phyloP scores from a whole-genome alignment of 2,797 vertebrate species.

The Microchirus variegatus region DNA sequence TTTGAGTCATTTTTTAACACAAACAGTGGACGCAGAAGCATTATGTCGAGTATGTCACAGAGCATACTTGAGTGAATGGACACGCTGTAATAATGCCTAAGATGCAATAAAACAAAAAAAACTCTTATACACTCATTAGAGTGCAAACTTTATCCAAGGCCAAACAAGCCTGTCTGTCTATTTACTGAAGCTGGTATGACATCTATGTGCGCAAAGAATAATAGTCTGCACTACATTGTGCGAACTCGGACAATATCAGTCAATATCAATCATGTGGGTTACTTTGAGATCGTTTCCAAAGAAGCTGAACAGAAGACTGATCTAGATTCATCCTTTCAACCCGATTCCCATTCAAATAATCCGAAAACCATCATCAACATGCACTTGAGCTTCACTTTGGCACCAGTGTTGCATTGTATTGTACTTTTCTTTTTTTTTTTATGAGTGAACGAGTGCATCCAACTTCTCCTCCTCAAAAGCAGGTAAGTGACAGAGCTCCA shows the following conservation, averaged over 20 bases:
- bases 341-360: too few species aligned
- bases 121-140: background rate
- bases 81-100: background rate
- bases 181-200: background rate
- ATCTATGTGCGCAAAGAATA: background rate
- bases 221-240: background rate
- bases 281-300: too few species aligned
- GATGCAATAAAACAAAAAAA: background rate
- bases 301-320: too few species aligned
- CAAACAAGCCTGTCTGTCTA: background rate
- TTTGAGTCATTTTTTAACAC: too few species aligned
- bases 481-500: slow-evolving; percentile 45
- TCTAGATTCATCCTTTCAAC: too few species aligned
- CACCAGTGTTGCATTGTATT: background rate
- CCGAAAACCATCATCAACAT: too few species aligned
- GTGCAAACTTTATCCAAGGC: background rate
- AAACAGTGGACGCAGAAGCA: too few species aligned
- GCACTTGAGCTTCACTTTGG: too few species aligned
- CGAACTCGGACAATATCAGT: background rate
- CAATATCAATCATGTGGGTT: background rate
- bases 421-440: too few species aligned
- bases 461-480: slow-evolving; percentile 54
- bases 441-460: too few species aligned
- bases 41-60: too few species aligned
- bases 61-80: too few species aligned